phyloP scores from a whole-genome alignment of 1,140 invertebrate species.

The Aphelenchoides besseyi region DNA sequence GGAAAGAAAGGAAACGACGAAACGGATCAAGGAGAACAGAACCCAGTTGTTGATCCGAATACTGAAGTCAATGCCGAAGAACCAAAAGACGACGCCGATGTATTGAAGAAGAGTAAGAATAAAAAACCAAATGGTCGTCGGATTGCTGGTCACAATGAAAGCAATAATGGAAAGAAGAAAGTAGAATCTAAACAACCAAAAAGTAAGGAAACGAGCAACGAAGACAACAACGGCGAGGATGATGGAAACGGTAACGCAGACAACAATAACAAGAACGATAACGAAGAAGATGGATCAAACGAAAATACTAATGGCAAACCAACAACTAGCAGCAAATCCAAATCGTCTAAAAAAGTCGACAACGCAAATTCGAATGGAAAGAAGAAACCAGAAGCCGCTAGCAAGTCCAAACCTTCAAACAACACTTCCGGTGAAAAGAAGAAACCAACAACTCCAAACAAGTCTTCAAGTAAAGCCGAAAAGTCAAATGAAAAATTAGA shows the following conservation, averaged over 20 bases:
- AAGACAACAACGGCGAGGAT: no score
- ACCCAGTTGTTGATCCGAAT: no score
- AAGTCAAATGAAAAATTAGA: constrained; percentile 86
- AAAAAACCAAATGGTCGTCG: no score
- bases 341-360: no score
- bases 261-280: background rate
- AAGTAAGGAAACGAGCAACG: no score
- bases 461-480: constrained; percentile 67
- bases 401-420: background rate
- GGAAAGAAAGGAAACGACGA: background rate
- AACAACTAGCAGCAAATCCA: no score
- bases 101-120: background rate
- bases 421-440: constrained; percentile 32
- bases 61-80: background rate
- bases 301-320: background rate
- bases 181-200: background rate
- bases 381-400: background rate
- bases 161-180: no score
- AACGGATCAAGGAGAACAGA: background rate
- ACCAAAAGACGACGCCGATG: background rate
- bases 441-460: constrained; percentile 17
- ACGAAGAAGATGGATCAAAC: background rate
- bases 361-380: background rate
- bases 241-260: background rate
- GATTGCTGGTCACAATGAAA: no score